A percentile compares a stretch with the other conserved stretches of the same genome.
phyloP scores from a whole-genome alignment of 2,113 vertebrate species.

The Vulpes ferrilata region DNA sequence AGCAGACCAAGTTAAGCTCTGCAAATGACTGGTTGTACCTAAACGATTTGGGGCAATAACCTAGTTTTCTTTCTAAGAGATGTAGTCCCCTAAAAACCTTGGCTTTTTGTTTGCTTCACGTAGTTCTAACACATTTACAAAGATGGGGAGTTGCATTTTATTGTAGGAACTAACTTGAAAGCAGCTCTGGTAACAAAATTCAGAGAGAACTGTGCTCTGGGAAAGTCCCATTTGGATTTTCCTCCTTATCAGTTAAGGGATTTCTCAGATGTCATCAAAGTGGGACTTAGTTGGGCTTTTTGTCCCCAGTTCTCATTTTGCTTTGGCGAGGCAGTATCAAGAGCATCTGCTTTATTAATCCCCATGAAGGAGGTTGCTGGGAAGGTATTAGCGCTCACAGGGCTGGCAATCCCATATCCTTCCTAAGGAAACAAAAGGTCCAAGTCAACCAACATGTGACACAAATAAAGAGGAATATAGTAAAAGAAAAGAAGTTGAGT shows the following conservation, averaged over 20 bases:
- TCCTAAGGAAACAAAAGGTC: background rate
- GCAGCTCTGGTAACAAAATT: background rate
- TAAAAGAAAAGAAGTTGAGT: background rate
- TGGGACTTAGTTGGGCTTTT: background rate
- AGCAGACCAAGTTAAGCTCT: conserved; percentile 44
- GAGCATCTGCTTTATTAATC: background rate
- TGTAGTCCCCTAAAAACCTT: background rate
- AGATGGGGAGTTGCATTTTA: conserved; percentile 33
- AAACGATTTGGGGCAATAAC: background rate
- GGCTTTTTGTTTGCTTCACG: conserved; percentile 38
- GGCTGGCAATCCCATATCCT: background rate
- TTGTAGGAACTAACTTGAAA: background rate
- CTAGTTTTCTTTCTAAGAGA: conserved; percentile 4
- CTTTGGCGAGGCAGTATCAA: background rate
- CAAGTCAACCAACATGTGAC: background rate
- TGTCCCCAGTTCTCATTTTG: background rate
- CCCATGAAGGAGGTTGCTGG: background rate
- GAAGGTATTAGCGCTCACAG: background rate
- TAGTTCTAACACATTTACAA: conserved; percentile 44
- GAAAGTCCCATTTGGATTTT: background rate
- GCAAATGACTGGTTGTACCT: conserved; percentile 30
- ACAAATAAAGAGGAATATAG: background rate
- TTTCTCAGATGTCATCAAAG: background rate
- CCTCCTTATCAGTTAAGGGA: background rate
- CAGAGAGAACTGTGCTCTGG: background rate